A percentile compares a stretch with the other conserved stretches of the same genome.
Conservation (phyloP, 2,888 invertebrate genomes). For the Drosophila nr. fundita region DNA sequence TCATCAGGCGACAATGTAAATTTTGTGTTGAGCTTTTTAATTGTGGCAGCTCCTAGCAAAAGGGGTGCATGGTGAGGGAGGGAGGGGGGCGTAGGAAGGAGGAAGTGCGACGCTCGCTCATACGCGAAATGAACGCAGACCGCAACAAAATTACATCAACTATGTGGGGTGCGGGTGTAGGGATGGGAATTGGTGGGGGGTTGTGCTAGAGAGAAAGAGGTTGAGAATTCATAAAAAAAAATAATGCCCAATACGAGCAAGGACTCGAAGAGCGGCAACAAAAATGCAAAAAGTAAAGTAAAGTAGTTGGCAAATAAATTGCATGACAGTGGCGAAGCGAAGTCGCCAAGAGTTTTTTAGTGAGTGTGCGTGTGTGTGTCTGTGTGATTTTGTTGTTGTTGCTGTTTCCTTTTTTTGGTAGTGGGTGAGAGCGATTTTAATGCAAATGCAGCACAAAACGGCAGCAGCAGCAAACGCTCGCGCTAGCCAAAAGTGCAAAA, state of each 20-base stretch:
- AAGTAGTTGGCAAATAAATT: conserved; percentile 78
- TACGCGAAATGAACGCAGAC: conserved; percentile 76
- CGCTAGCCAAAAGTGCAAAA: conserved; percentile 78
- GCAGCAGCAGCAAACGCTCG: conserved; percentile 22
- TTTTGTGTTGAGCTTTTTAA: conserved; percentile 81
- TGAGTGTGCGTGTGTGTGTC: conserved; percentile 13
- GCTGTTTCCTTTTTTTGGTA: conserved; percentile 14
- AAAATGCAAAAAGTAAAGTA: conserved; percentile 58
- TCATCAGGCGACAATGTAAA: conserved; percentile 77
- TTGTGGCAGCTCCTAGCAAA: conserved; percentile 42
- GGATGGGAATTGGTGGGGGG: neutral
- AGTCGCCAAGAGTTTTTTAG: conserved; percentile 55
- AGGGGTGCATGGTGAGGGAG: neutral
- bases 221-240: conserved; percentile 60
- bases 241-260: conserved; percentile 57
- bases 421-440: conserved; percentile 59
- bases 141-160: conserved; percentile 64
- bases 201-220: neutral
- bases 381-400: conserved; percentile 19
- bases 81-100: neutral
- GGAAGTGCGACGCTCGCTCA: conserved; percentile 57
- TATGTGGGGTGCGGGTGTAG: neutral
- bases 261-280: conserved; percentile 34
- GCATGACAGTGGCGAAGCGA: conserved; percentile 60
- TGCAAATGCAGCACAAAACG: conserved; percentile 77